A percentile compares a stretch with the other conserved stretches of the same genome.
These are phyloP conservation scores for Eristalinus sepulchralis DNA, from an alignment of 2,888 invertebrate species.

Conservation along the genomic window DNA sequence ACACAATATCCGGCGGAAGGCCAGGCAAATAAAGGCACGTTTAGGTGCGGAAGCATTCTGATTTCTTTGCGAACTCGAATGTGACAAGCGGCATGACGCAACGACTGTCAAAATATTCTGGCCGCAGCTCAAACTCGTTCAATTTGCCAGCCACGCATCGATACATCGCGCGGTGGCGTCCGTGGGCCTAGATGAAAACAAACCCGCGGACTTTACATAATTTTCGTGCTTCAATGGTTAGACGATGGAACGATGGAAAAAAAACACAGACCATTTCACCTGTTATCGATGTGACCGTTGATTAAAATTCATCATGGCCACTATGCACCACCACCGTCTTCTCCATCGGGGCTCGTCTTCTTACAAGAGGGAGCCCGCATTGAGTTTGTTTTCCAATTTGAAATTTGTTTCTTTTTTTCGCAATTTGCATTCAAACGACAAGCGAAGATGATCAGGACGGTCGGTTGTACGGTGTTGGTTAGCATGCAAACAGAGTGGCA, in stretches of 20 bases:
- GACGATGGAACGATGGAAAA: slow-evolving; percentile 1
- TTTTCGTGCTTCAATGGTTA: slow-evolving; percentile 51
- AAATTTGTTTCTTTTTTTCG: slow-evolving; percentile 42
- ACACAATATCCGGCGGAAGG: slow-evolving; percentile 40
- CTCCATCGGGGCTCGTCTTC: slow-evolving; percentile 4
- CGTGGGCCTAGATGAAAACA: neutral
- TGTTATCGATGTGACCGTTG: slow-evolving; percentile 54
- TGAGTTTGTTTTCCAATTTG: slow-evolving; percentile 52
- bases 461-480: neutral
- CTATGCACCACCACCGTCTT: slow-evolving; percentile 10
- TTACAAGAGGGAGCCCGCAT: slow-evolving; percentile 27
- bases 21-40: slow-evolving; percentile 11
- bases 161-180: neutral
- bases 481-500: neutral
- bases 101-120: slow-evolving; percentile 20
- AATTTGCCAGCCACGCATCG: neutral
- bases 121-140: slow-evolving; percentile 4
- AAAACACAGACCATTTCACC: slow-evolving; percentile 41
- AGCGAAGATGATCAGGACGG: slow-evolving; percentile 26
- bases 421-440: slow-evolving; percentile 64
- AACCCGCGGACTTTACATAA: slow-evolving; percentile 51
- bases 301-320: slow-evolving; percentile 65
- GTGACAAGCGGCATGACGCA: slow-evolving; percentile 17
- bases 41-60: neutral
- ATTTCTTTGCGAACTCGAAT: neutral